phyloP scores from a whole-genome alignment of 2,888 invertebrate genomes.

The Hyppa rectilinea region DNA sequence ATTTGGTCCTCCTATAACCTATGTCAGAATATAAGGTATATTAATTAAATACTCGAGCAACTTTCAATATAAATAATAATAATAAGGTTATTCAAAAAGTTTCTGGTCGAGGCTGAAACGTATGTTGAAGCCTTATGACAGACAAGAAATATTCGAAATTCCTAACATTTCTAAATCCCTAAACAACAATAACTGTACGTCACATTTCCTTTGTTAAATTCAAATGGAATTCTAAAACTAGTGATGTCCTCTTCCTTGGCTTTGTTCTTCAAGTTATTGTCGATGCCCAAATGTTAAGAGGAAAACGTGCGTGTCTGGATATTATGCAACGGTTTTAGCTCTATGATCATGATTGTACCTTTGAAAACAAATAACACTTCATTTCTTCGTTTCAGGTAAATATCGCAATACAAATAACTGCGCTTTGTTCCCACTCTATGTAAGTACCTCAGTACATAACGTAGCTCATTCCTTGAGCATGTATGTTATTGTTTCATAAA shows the following conservation, averaged over 20 bases:
- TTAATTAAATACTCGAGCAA: background rate
- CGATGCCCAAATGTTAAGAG: slow-evolving; percentile 21
- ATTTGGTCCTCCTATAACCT: background rate
- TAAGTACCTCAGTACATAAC: slow-evolving; percentile 42
- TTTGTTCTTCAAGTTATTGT: slow-evolving; percentile 41
- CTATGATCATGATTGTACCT: slow-evolving; percentile 24
- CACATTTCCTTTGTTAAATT: slow-evolving; percentile 28
- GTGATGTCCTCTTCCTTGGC: slow-evolving; percentile 31
- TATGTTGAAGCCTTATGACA: too few relatives aligned
- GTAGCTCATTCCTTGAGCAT: slow-evolving; percentile 5
- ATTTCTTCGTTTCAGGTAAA: slow-evolving; percentile 61
- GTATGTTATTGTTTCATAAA: slow-evolving; percentile 41
- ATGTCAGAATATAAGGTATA: background rate
- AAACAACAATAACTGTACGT: slow-evolving; percentile 2
- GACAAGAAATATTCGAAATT: background rate
- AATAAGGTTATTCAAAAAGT: background rate
- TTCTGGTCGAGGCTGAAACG: background rate
- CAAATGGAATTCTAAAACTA: slow-evolving; percentile 15
- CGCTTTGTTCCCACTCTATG: slow-evolving; percentile 38
- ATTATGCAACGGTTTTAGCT: slow-evolving; percentile 32
- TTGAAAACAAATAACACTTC: slow-evolving; percentile 37
- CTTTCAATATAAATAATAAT: too few relatives aligned
- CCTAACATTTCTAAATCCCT: background rate
- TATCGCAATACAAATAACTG: slow-evolving; percentile 28
- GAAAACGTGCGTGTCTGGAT: slow-evolving; percentile 6